Conservation (phyloP, 2,888 invertebrate genomes). For the Ellobium chinense region DNA sequence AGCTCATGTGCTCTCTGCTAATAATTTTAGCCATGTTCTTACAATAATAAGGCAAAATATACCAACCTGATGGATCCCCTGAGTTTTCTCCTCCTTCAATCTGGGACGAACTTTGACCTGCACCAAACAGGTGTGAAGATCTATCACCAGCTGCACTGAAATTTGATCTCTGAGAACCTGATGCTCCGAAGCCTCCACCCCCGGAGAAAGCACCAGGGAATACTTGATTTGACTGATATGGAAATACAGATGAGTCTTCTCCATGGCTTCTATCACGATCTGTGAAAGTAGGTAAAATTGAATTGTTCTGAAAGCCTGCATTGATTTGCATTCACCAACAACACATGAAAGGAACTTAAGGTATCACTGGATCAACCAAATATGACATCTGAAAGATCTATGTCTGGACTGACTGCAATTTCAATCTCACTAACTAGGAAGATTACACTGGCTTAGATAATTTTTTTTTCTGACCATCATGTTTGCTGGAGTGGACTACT, state of each 20-base stretch:
- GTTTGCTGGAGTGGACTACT: too few species aligned
- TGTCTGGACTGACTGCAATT: too few species aligned
- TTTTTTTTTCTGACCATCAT: too few species aligned
- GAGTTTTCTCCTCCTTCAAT: slow-evolving; percentile 28
- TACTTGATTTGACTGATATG: slow-evolving; percentile 27
- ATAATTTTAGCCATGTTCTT: neutral
- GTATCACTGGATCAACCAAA: too few species aligned
- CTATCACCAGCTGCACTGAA: slow-evolving; percentile 18
- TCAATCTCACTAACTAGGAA: too few species aligned
- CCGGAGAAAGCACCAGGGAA: slow-evolving; percentile 25
- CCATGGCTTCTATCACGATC: slow-evolving; percentile 33
- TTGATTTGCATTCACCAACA: too few species aligned
- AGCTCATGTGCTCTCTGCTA: neutral
- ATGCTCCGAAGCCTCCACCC: slow-evolving; percentile 23
- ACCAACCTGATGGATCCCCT: slow-evolving; percentile 44
- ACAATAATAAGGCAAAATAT: neutral
- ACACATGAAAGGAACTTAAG: too few species aligned
- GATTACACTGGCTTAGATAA: too few species aligned
- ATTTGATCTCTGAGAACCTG: slow-evolving; percentile 26
- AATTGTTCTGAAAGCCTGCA: too few species aligned
- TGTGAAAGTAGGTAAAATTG: neutral
- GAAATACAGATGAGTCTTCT: slow-evolving; percentile 30
- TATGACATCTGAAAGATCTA: too few species aligned
- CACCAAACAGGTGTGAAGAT: slow-evolving; percentile 14
- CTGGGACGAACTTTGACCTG: slow-evolving; percentile 29